phyloP scores from a whole-genome alignment of 2,113 vertebrate genomes.

The Stigmatopora nigra region DNA sequence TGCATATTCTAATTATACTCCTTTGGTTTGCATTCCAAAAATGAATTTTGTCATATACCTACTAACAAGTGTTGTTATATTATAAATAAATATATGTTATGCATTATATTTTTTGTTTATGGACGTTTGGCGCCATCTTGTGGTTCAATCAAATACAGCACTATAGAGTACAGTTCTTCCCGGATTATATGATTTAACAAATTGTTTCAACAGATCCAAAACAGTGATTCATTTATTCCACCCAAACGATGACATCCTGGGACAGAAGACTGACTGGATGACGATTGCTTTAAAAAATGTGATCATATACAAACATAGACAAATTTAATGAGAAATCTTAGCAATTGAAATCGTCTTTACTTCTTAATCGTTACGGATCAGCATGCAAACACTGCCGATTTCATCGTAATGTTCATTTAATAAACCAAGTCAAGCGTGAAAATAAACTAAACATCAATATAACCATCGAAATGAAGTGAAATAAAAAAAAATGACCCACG shows the following conservation, averaged over 20 bases:
- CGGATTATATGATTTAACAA: background rate
- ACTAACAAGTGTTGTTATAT: conserved; percentile 1
- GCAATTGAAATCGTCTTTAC: conserved; percentile 25
- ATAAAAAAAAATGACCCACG: conserved; percentile 41
- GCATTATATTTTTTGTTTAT: background rate
- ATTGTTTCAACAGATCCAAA: background rate
- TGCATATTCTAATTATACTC: too few species aligned
- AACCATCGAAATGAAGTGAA: background rate
- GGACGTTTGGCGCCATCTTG: conserved; percentile 35
- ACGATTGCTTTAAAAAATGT: background rate
- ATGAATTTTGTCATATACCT: background rate
- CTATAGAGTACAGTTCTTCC: background rate
- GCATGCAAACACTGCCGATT: background rate
- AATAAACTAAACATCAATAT: background rate
- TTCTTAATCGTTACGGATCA: background rate
- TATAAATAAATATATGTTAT: too few species aligned
- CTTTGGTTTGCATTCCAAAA: background rate
- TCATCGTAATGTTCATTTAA: rapidly evolving
- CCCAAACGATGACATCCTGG: too few species aligned
- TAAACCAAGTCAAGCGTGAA: background rate
- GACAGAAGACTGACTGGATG: background rate
- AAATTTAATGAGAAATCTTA: conserved; percentile 7
- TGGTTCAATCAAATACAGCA: conserved; percentile 17
- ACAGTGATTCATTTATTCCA: background rate
- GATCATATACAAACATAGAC: background rate